Evolutionary conservation across 2,113 vertebrate genomes (phyloP), one percentile per base, ranked within the genome.

Genomic region (Gymnorhina tibicen): DNA sequence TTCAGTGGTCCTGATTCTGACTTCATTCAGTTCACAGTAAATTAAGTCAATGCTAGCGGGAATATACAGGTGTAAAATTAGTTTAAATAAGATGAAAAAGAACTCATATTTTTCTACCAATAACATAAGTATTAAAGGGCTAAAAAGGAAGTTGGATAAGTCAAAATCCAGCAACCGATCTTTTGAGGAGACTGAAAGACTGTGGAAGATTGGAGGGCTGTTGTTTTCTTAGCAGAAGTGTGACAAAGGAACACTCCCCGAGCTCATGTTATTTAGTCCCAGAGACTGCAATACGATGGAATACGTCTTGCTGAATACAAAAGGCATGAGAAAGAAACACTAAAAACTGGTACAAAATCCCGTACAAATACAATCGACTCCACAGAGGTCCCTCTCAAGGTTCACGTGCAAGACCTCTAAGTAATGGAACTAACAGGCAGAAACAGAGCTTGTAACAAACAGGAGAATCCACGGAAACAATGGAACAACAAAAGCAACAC

Each of bases 1-100:
- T 94, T 86, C 95, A 39, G 35, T 41, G 91, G 67, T 70, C 79
- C 60, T 50, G 56, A 93, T 93, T 81, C 91, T 87, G 80, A 95
- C 91, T 92, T 67, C 86, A 72, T 91, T 95, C 84, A 83, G 86
- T 86, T 93, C 80, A 89, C 89, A 95, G 80, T 60, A 93, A 95
- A 92, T 95, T 92, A 92, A 77, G 75, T 52, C 72, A 86, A 46
- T 50, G 37, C 79, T 68, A 73, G 67, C 41, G 86, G 82, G 91
- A 95, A 93, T 92, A 95, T 47, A 93, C 88, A 85, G 85, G 72
- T 92, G 92, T 88, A 94, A 96, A 90, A 92, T 94, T 64, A 91
- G 68, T 95, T 89, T 47, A 84, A 80, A 68, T 18, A 56, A 78
- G 75, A 95, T 91, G 27, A 95, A 95, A 92, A 92, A 92, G 55